These are phyloP conservation scores for Tachysurus vachellii DNA, from an alignment of 2,113 vertebrate species.

Conservation along the genomic window DNA sequence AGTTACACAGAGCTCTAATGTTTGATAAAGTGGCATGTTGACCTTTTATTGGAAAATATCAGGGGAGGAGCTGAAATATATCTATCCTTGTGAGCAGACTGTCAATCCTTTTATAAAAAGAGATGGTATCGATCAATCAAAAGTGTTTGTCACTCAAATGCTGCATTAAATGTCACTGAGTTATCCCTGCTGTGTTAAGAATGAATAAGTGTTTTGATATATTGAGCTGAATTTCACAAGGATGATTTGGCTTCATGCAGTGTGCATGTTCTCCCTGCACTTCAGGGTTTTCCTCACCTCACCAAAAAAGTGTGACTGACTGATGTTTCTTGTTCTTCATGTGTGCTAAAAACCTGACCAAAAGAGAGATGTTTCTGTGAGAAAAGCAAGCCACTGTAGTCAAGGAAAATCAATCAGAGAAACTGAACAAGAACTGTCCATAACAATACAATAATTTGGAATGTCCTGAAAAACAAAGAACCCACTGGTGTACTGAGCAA, in stretches of 20 bases:
- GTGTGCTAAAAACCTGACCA: too few species aligned
- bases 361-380: too few species aligned
- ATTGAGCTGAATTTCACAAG: not conserved
- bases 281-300: too few species aligned
- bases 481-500: too few species aligned
- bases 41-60: conserved; percentile 68
- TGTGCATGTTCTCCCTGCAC: too few species aligned
- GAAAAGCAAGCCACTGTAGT: too few species aligned
- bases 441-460: too few species aligned
- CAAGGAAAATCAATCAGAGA: too few species aligned
- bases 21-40: conserved; percentile 75
- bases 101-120: conserved; percentile 35
- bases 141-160: conserved; percentile 20
- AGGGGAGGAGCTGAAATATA: conserved; percentile 51
- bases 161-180: conserved; percentile 20
- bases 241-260: not conserved
- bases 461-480: too few species aligned
- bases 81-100: conserved; percentile 61
- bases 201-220: not conserved
- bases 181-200: not conserved
- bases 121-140: conserved; percentile 32
- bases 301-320: too few species aligned
- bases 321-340: too few species aligned
- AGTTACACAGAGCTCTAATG: conserved; percentile 62
- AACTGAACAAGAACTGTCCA: too few species aligned